Conservation (phyloP, 1,140 invertebrate species). For the Rhagoletis pomonella region DNA sequence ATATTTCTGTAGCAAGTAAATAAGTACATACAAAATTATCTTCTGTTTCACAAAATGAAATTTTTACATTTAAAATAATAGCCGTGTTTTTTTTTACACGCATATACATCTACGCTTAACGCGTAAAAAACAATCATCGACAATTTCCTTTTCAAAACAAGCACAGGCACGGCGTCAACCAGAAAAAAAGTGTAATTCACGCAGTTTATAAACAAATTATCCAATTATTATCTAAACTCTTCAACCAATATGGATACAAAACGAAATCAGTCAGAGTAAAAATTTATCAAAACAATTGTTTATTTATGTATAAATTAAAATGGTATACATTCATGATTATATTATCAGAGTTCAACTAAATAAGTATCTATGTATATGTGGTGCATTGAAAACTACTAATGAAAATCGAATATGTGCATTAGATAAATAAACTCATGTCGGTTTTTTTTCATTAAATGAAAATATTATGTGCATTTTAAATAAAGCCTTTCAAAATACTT, state of each 20-base stretch:
- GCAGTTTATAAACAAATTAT: too few species aligned
- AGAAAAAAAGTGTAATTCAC: neutral
- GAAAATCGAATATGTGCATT: neutral
- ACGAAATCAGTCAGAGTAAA: neutral
- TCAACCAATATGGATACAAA: neutral
- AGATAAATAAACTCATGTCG: neutral
- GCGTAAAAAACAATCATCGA: too few species aligned
- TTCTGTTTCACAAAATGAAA: too few species aligned
- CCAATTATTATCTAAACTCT: too few species aligned
- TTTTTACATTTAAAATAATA: too few species aligned
- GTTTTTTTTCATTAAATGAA: neutral
- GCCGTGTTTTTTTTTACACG: too few species aligned
- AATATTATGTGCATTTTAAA: neutral
- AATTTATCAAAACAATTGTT: neutral
- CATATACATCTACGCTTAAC: too few species aligned
- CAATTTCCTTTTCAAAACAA: too few species aligned
- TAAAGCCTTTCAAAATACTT: neutral
- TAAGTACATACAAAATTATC: too few species aligned
- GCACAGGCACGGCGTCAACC: neutral
- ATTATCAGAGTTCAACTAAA: neutral
- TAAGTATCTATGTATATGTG: conserved; percentile 6
- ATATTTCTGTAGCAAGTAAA: too few species aligned
- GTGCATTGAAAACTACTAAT: neutral
- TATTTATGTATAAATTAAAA: conserved; percentile 10
- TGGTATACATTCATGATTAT: neutral